A percentile compares a stretch with the other conserved stretches of the same genome.
phyloP scores from a whole-genome alignment of 35 echinoderm and acorn worm species.

The Antedon bifida region DNA sequence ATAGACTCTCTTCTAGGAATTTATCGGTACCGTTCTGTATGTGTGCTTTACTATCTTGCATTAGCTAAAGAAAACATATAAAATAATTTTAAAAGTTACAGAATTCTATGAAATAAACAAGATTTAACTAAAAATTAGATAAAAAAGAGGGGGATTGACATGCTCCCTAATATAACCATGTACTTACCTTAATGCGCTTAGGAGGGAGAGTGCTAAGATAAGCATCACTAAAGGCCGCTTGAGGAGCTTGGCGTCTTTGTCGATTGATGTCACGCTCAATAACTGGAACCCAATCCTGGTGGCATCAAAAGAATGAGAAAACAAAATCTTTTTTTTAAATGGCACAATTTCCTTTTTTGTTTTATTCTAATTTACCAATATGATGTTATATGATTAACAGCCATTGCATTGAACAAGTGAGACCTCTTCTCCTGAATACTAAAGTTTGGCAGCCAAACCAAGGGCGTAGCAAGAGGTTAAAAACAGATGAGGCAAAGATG shows the following conservation, averaged over 20 bases:
- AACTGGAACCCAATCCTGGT: conserved; percentile 75
- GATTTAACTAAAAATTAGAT: too few relatives aligned
- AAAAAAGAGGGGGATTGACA: too few relatives aligned
- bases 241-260: conserved; percentile 69
- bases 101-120: too few relatives aligned
- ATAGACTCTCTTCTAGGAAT: background rate
- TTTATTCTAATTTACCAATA: too few relatives aligned
- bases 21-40: background rate
- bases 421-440: too few relatives aligned
- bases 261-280: conserved; percentile 68
- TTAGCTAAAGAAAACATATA: background rate
- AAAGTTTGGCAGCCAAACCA: too few relatives aligned
- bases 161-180: too few relatives aligned
- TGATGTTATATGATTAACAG: background rate
- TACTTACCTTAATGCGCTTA: conserved; percentile 80
- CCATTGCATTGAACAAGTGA: background rate
- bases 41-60: background rate
- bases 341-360: too few relatives aligned
- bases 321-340: background rate
- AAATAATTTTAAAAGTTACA: too few relatives aligned
- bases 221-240: conserved; percentile 73
- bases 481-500: too few relatives aligned
- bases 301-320: background rate
- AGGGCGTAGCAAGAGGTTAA: too few relatives aligned
- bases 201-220: conserved; percentile 70